A percentile compares a stretch with the other conserved stretches of the same genome.
phyloP scores from a whole-genome alignment of 1,140 invertebrate genomes.

The Eufriesea mexicana region DNA sequence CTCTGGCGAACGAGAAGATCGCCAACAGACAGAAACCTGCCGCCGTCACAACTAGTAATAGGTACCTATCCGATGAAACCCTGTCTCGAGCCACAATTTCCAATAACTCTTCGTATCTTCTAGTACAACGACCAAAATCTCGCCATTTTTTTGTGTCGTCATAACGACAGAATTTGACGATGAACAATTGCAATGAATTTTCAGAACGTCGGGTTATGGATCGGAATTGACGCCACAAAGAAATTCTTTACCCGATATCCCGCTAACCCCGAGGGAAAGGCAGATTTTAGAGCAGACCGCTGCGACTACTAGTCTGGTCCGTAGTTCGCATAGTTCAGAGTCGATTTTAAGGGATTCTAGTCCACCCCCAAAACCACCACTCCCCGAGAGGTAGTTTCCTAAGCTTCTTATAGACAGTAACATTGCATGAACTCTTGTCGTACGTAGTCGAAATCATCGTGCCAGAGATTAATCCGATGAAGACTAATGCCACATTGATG shows the following conservation, averaged over 20 bases:
- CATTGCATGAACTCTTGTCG: neutral
- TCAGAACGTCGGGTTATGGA: constrained; percentile 79
- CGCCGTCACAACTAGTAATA: constrained; percentile 77
- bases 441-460: neutral
- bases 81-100: neutral
- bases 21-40: constrained; percentile 83
- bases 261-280: constrained; percentile 89
- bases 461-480: neutral
- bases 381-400: constrained; percentile 86
- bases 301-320: constrained; percentile 82
- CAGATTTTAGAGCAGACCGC: constrained; percentile 86
- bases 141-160: constrained; percentile 22
- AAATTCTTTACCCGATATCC: constrained; percentile 91
- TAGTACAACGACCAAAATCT: neutral
- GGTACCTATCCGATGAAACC: constrained; percentile 66
- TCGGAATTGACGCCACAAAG: constrained; percentile 82
- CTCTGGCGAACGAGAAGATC: constrained; percentile 86
- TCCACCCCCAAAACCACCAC: constrained; percentile 93
- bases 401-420: constrained; percentile 17
- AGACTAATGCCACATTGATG: neutral
- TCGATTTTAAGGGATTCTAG: constrained; percentile 86
- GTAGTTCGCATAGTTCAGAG: constrained; percentile 89
- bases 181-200: constrained; percentile 28
- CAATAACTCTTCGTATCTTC: neutral
- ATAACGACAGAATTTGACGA: constrained; percentile 1